These are phyloP conservation scores for Ceratosolen solmsi DNA, from an alignment of 1,140 invertebrate species.

Conservation along the genomic window DNA sequence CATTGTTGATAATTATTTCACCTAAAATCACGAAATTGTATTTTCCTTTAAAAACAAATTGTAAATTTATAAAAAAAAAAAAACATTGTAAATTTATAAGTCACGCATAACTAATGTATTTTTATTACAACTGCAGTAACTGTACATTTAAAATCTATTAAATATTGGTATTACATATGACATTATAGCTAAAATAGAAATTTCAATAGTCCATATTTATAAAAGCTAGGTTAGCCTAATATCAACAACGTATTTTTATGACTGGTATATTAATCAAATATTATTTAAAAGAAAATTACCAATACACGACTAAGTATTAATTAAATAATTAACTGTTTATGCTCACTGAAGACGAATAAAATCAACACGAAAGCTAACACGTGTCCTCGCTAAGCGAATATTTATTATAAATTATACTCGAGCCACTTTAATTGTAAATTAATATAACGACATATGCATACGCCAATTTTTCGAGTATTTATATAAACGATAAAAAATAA, in stretches of 20 bases:
- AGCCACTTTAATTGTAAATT: background rate
- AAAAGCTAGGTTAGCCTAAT: constrained; percentile 32
- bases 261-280: background rate
- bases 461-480: background rate
- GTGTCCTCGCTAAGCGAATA: constrained; percentile 5
- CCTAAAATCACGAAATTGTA: too few species aligned
- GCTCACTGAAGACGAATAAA: background rate
- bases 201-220: too few species aligned
- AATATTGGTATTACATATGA: too few species aligned
- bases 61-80: background rate
- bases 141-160: too few species aligned
- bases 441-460: background rate
- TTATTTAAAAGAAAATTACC: background rate
- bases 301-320: background rate
- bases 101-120: too few species aligned
- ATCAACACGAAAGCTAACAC: constrained; percentile 18
- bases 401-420: background rate
- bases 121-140: too few species aligned
- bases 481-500: background rate
- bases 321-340: background rate
- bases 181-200: too few species aligned
- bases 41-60: background rate
- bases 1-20: constrained; percentile 78
- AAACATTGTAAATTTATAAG: too few species aligned
- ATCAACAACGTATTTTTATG: too few species aligned